A percentile compares a stretch with the other conserved stretches of the same genome.
Evolutionary conservation across 2,113 vertebrate species (phyloP).

Genomic region (Plestiodon gilberti): DNA sequence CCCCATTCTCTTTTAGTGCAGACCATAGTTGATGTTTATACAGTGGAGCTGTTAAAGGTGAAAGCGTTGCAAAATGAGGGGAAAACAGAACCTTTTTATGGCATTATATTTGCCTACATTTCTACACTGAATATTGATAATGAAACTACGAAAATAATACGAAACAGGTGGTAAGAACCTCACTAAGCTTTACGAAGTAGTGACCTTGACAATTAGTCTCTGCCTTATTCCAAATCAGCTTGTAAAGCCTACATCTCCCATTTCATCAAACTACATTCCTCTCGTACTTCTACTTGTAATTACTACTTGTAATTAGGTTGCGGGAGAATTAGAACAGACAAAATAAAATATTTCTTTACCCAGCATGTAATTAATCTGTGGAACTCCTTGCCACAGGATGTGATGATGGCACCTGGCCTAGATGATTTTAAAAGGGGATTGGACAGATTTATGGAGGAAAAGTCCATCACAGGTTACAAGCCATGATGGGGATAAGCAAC

Average conservation of each 20-base stretch:
- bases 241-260: neutral
- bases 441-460: too few relatives aligned
- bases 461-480: too few relatives aligned
- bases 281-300: neutral
- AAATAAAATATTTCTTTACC: too few relatives aligned
- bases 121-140: constrained; percentile 87
- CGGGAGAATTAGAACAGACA: too few relatives aligned
- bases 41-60: constrained; percentile 76
- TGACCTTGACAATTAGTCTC: neutral
- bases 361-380: too few relatives aligned
- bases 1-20: constrained; percentile 80
- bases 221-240: neutral
- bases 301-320: too few relatives aligned
- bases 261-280: neutral
- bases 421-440: too few relatives aligned
- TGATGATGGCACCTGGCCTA: too few relatives aligned
- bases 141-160: constrained; percentile 81
- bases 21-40: constrained; percentile 86
- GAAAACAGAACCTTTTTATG: constrained; percentile 76
- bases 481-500: too few relatives aligned
- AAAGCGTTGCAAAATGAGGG: constrained; percentile 76
- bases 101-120: constrained; percentile 89
- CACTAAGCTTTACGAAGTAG: neutral
- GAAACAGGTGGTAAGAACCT: constrained; percentile 85
- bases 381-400: too few relatives aligned